Percentiles rank a stretch among this genome's conserved stretches.
Evolutionary conservation across 1,140 invertebrate species (phyloP).

Genomic region (Grapholita molesta): DNA sequence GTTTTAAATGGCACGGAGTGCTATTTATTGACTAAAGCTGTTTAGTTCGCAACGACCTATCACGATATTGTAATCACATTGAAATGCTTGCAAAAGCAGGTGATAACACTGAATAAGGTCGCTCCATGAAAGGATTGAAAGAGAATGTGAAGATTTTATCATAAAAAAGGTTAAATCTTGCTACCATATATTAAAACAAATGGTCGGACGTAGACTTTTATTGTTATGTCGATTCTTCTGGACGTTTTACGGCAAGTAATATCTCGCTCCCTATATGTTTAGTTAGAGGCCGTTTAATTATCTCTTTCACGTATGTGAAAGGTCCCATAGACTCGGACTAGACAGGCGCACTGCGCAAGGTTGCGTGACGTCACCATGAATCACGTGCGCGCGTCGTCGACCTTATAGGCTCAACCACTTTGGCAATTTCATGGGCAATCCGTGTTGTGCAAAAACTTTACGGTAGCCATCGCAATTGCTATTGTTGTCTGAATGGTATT

Average conservation of each 20-base stretch:
- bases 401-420: slow-evolving; percentile 11
- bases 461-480: not conserved
- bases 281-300: not conserved
- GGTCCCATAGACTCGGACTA: not conserved
- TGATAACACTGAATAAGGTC: not conserved
- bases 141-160: not conserved
- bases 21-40: not conserved
- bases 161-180: not conserved
- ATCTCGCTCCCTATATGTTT: not conserved
- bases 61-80: not conserved
- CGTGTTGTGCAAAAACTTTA: slow-evolving; percentile 14
- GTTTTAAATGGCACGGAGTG: not conserved
- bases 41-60: not conserved
- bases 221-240: not conserved
- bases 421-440: slow-evolving; percentile 8
- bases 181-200: not conserved
- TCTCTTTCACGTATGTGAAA: not conserved
- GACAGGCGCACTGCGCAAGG: slow-evolving; percentile 8
- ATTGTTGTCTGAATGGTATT: not conserved
- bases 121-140: not conserved
- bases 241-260: not conserved
- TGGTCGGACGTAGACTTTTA: not conserved
- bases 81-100: not conserved
- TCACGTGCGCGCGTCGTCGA: slow-evolving; percentile 13
- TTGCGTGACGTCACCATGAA: slow-evolving; percentile 13